These are phyloP conservation scores for Neocrepidodera transversa DNA, from an alignment of 2,888 invertebrate species.

Conservation along the genomic window DNA sequence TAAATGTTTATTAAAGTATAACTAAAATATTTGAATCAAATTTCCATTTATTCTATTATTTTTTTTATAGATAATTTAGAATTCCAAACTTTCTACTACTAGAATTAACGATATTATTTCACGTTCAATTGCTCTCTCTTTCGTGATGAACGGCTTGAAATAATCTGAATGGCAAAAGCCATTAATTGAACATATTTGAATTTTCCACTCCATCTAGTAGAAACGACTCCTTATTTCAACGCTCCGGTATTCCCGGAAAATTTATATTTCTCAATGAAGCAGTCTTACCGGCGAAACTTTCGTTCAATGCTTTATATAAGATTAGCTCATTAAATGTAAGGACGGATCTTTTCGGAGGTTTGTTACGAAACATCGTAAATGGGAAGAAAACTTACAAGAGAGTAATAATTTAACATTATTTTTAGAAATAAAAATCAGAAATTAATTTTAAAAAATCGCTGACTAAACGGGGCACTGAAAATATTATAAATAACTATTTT, in stretches of 20 bases:
- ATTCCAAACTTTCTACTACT: slow-evolving; percentile 4
- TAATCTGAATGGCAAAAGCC: slow-evolving; percentile 34
- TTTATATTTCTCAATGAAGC: slow-evolving; percentile 32
- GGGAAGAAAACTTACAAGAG: too few species aligned
- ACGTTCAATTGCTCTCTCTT: slow-evolving; percentile 28
- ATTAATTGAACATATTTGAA: slow-evolving; percentile 39
- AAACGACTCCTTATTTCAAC: slow-evolving; percentile 36
- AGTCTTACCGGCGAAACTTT: slow-evolving; percentile 24
- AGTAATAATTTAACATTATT: too few species aligned
- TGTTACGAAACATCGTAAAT: too few species aligned
- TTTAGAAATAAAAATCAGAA: too few species aligned
- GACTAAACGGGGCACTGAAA: too few species aligned
- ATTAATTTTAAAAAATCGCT: too few species aligned
- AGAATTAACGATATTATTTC: slow-evolving; percentile 28
- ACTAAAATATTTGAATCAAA: too few species aligned
- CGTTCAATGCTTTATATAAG: slow-evolving; percentile 26
- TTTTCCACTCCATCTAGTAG: slow-evolving; percentile 36
- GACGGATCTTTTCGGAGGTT: neutral
- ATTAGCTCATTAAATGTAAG: slow-evolving; percentile 21
- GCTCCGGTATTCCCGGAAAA: slow-evolving; percentile 33
- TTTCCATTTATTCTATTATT: too few species aligned
- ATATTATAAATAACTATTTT: too few species aligned
- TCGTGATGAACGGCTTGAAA: slow-evolving; percentile 29
- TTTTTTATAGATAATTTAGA: too few species aligned
- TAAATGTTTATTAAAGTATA: too few species aligned